Evolutionary conservation across 2,888 invertebrate species (phyloP).

Genomic region (Zonitis immaculata): DNA sequence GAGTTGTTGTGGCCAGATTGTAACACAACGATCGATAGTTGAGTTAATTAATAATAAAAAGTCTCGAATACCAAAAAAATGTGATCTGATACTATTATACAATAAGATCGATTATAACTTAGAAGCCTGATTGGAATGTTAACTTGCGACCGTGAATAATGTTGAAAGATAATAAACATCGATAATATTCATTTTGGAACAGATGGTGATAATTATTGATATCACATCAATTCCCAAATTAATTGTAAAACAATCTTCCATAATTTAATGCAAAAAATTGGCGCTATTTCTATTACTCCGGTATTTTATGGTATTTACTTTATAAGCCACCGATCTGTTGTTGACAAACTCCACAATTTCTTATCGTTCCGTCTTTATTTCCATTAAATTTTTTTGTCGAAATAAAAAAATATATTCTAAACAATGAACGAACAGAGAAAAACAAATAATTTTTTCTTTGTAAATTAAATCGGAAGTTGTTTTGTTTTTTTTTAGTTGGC

Average conservation of each 20-base stretch:
- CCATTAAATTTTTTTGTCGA: background rate
- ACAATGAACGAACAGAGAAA: too few relatives aligned
- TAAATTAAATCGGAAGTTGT: too few relatives aligned
- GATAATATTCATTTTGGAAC: too few relatives aligned
- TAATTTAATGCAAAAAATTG: background rate
- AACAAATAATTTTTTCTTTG: too few relatives aligned
- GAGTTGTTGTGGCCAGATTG: background rate
- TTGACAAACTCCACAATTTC: background rate
- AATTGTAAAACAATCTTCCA: background rate
- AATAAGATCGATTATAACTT: background rate
- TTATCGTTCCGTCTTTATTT: background rate
- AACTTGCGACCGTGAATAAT: too few relatives aligned
- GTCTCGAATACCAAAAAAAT: too few relatives aligned
- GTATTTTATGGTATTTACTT: too few relatives aligned
- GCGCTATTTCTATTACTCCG: background rate
- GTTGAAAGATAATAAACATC: too few relatives aligned
- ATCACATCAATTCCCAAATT: background rate
- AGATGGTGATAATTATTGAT: too few relatives aligned
- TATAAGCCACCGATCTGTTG: background rate
- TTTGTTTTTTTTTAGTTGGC: too few relatives aligned
- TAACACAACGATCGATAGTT: constrained; percentile 1
- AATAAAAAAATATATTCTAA: background rate
- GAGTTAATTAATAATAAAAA: constrained; percentile 9
- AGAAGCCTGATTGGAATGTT: too few relatives aligned
- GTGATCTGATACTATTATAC: background rate